Percentiles rank a stretch among this genome's conserved stretches.
Evolutionary conservation across 2,113 vertebrate species (phyloP).

Genomic region (Potamarius usumacintae): DNA sequence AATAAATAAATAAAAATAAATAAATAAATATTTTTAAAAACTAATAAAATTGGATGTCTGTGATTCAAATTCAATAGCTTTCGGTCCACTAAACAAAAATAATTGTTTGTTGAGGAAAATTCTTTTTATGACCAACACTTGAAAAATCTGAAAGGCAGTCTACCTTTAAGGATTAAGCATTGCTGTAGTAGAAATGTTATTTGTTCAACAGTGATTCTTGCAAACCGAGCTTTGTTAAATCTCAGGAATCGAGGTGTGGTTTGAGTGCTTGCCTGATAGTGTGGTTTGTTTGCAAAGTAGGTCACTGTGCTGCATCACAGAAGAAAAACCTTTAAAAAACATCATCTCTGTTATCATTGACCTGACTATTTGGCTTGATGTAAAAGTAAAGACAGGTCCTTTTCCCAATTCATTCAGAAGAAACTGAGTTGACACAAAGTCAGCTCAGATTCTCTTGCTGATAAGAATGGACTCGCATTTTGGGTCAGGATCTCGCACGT

Average conservation of each 20-base stretch:
- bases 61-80: no score
- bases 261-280: not conserved
- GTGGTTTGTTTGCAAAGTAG: not conserved
- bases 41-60: no score
- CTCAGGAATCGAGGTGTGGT: not conserved
- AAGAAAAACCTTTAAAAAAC: not conserved
- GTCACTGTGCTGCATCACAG: not conserved
- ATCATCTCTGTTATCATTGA: not conserved
- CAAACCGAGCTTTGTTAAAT: not conserved
- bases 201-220: not conserved
- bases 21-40: no score
- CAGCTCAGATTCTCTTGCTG: conserved; percentile 16
- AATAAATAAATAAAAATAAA: no score
- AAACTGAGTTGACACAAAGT: not conserved
- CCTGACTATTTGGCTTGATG: not conserved
- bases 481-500: conserved; percentile 12
- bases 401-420: not conserved
- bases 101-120: no score
- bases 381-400: not conserved
- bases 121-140: no score
- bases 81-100: no score
- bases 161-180: not conserved
- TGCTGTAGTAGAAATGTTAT: not conserved
- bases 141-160: no score
- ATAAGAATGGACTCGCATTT: conserved; percentile 22